These are phyloP conservation scores for Parauchenoglanis punctatus DNA, from an alignment of 2,797 vertebrate species.

Conservation along the genomic window DNA sequence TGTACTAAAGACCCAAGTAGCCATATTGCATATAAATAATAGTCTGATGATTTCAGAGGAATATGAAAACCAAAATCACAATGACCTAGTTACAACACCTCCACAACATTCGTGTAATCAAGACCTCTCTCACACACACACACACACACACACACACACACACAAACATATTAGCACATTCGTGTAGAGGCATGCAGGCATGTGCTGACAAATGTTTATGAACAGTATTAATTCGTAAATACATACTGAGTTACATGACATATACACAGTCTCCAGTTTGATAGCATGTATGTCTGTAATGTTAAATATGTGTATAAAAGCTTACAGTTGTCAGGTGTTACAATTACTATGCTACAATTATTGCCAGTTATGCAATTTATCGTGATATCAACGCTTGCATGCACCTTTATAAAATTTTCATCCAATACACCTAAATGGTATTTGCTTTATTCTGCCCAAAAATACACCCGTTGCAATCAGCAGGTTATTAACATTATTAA, in stretches of 20 bases:
- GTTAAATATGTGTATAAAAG: neutral
- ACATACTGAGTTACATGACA: neutral
- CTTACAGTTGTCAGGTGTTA: neutral
- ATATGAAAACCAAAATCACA: constrained; percentile 39
- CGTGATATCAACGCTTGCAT: neutral
- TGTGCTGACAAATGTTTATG: neutral
- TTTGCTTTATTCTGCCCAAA: neutral
- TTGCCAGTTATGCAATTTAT: neutral
- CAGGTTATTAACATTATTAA: neutral
- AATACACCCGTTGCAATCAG: neutral
- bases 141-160: neutral
- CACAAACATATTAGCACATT: neutral
- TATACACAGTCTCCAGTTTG: too few species aligned
- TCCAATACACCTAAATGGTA: neutral
- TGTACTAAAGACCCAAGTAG: constrained; percentile 41
- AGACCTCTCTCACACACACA: neutral
- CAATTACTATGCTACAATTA: neutral
- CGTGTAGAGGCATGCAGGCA: neutral
- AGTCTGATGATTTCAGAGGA: constrained; percentile 31
- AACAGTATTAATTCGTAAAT: neutral
- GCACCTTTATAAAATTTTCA: neutral
- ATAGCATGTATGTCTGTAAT: neutral
- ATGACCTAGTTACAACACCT: constrained; percentile 55
- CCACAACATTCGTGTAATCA: constrained; percentile 30
- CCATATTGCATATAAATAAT: constrained; percentile 24